These are phyloP conservation scores for Tapera naevia DNA, from an alignment of 2,797 vertebrate species.

Conservation along the genomic window DNA sequence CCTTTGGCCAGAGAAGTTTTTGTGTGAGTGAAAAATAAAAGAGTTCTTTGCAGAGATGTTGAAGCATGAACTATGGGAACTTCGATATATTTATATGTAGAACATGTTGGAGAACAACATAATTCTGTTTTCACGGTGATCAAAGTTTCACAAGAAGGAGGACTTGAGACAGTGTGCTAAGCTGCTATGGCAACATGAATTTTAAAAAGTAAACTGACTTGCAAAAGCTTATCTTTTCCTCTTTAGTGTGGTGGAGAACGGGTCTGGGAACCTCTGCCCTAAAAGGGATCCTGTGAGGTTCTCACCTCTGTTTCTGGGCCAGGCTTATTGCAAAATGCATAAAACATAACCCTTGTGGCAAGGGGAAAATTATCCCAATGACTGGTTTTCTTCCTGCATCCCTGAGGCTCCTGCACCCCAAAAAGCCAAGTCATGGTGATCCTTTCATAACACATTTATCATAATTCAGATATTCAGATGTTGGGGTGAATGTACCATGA, in stretches of 20 bases:
- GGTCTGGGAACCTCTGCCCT: background rate
- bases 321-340: background rate
- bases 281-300: background rate
- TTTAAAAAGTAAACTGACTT: conserved; percentile 69
- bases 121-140: conserved; percentile 68
- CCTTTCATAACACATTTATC: fast-evolving
- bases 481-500: background rate
- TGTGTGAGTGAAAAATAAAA: background rate
- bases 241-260: background rate
- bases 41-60: conserved; percentile 47
- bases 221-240: conserved; percentile 48
- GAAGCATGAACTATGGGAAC: conserved; percentile 58
- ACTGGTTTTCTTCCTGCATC: background rate
- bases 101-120: conserved; percentile 61
- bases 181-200: conserved; percentile 76
- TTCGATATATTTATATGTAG: conserved; percentile 10
- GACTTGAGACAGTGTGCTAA: conserved; percentile 53
- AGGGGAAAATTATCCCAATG: fast-evolving
- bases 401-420: background rate
- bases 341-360: background rate
- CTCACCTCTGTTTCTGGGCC: background rate
- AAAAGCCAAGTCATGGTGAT: background rate
- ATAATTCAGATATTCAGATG: background rate
- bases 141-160: conserved; percentile 67
- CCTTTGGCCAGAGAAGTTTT: conserved; percentile 1